phyloP scores from a whole-genome alignment of 1,140 invertebrate genomes.

The Aphis gossypii region DNA sequence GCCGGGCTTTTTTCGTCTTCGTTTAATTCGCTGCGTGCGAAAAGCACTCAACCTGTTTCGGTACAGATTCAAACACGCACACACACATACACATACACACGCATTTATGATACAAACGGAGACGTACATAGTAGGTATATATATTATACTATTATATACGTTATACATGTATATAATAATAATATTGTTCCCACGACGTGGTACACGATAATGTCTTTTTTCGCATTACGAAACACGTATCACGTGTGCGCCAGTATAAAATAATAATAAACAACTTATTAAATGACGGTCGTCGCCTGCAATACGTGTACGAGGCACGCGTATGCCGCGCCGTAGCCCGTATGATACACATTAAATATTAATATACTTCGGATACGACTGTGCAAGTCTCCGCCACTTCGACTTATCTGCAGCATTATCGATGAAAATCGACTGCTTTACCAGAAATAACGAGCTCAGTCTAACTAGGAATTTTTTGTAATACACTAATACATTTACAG shows the following conservation, averaged over 20 bases:
- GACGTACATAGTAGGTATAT: not conserved
- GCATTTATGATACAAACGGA: not conserved
- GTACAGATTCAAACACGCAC: too few relatives aligned
- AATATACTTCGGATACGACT: not conserved
- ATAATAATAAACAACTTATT: not conserved
- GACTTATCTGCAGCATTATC: not conserved
- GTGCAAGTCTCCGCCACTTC: not conserved
- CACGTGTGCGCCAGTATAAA: not conserved
- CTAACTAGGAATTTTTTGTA: too few relatives aligned
- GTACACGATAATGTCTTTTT: slow-evolving; percentile 2
- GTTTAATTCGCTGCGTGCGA: not conserved
- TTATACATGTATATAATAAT: not conserved
- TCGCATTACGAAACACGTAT: not conserved
- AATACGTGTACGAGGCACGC: not conserved
- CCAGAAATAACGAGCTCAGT: too few relatives aligned
- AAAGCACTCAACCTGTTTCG: not conserved
- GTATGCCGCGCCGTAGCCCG: not conserved
- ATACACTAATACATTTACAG: too few relatives aligned
- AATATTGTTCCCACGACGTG: slow-evolving; percentile 13
- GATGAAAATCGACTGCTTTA: too few relatives aligned
- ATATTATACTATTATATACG: not conserved
- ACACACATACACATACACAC: not conserved
- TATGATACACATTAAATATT: not conserved
- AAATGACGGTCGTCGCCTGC: not conserved
- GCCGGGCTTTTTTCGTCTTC: not conserved